Evolutionary conservation across 2,797 vertebrate genomes (phyloP).

Genomic region (Cephalopachus bancanus): DNA sequence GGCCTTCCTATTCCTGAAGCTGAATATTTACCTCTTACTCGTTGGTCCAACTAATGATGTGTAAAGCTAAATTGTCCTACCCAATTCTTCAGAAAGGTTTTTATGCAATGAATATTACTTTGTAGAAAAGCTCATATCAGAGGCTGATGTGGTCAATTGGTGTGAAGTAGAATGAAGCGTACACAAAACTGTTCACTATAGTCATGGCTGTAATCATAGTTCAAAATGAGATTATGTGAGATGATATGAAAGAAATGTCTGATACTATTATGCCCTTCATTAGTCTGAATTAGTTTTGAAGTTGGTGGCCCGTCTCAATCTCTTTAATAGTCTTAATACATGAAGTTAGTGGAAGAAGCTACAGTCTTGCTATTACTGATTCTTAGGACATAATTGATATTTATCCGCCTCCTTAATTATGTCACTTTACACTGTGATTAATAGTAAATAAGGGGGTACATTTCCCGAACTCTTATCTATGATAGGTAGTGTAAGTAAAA

Average conservation of each 20-base stretch:
- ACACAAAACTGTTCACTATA: background rate
- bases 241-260: background rate
- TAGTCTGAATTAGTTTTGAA: background rate
- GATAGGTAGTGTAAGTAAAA: slow-evolving; percentile 1
- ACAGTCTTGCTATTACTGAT: background rate
- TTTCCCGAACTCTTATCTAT: slow-evolving; percentile 21
- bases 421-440: background rate
- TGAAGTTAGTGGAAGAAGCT: background rate
- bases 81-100: background rate
- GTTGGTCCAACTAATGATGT: background rate
- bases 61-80: background rate
- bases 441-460: background rate
- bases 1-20: background rate
- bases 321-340: background rate
- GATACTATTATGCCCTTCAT: background rate
- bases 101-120: background rate
- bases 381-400: background rate
- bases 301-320: background rate
- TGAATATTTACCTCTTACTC: background rate
- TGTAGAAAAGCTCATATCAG: background rate
- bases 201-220: background rate
- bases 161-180: background rate
- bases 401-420: background rate
- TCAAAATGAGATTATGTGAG: background rate
- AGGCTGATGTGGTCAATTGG: background rate